Base-by-base conservation (phyloP, 2,113 vertebrate species). In the Urocitellus parryii region DNA sequence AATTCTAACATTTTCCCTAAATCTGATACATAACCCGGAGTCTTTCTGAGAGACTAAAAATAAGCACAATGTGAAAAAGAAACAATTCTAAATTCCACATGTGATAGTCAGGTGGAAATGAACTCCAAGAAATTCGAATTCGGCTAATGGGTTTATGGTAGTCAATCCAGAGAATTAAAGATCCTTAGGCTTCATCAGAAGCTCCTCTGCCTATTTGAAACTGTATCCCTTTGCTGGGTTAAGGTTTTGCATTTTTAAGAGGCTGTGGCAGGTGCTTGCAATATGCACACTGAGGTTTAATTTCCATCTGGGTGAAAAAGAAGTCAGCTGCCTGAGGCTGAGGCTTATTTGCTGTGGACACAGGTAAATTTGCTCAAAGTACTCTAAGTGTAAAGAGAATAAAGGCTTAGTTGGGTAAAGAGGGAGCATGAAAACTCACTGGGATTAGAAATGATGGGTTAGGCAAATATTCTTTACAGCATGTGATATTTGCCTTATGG, bases 331-430 rank as follows among this genome's bases (percentile, higher is more conserved):
- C 82, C 68, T 84, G 63, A 84, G 93, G 74, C 97, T 95, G 45
- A 91, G 88, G 81, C 56, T 53, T 5, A 29, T 94, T 98, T 96
- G 92, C 94, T 95, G 96, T 98, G 97, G 96, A 97, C 97, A 92
- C 97, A 98, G 97, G 98, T 98, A 98, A 98, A 97, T 97, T 98
- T 98, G 91, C 86, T 98, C 87, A 97, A 93, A 95, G 72, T 56
- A 74, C 84, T 82, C 58, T 91, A 78, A 90, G 88, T 90, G 90
- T 91, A 97, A 97, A 97, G 96, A 96, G 94, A 97, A 93, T 94
- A 96, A 97, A 95, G 8, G 72, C 6, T 94, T 97, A 97, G 82
- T 70, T 97, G 83, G 73, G 93, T 34, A 58, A 94, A 91, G 89
- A 96, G 92, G 88, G 90, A 95, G 42, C 56, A 90, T 88, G 83